A percentile compares a stretch with the other conserved stretches of the same genome.
These are phyloP conservation scores for Zygothrica quintamaculata DNA, from an alignment of 2,888 invertebrate species.

Conservation along the genomic window DNA sequence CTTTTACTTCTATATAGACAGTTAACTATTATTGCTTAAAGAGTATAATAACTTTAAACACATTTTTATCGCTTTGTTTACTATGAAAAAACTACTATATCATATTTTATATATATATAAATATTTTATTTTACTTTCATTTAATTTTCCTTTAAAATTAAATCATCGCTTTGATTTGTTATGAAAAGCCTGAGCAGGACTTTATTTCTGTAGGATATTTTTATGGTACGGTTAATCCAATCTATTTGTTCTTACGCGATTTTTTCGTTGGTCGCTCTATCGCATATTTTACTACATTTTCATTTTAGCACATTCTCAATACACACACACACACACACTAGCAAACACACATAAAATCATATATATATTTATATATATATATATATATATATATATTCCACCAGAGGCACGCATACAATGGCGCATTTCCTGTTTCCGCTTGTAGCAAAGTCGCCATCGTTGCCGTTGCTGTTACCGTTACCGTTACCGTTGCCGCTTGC, in stretches of 20 bases:
- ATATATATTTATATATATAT: slow-evolving; percentile 21
- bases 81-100: too few species aligned
- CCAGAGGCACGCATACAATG: slow-evolving; percentile 51
- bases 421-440: slow-evolving; percentile 77
- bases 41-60: too few species aligned
- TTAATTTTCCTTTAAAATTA: neutral
- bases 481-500: too few species aligned
- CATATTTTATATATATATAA: neutral
- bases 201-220: neutral
- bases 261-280: slow-evolving; percentile 35
- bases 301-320: slow-evolving; percentile 67
- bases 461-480: neutral
- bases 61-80: too few species aligned
- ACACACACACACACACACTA: slow-evolving; percentile 23
- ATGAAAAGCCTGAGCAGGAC: too few species aligned
- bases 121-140: neutral
- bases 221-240: neutral
- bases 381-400: slow-evolving; percentile 13
- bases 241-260: slow-evolving; percentile 15
- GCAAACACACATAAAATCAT: neutral
- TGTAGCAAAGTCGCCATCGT: slow-evolving; percentile 56
- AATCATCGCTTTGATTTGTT: neutral
- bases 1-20: too few species aligned
- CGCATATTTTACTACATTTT: slow-evolving; percentile 74
- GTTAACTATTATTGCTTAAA: too few species aligned